phyloP scores from a whole-genome alignment of 1,140 invertebrate species.

The Drosophila lini region DNA sequence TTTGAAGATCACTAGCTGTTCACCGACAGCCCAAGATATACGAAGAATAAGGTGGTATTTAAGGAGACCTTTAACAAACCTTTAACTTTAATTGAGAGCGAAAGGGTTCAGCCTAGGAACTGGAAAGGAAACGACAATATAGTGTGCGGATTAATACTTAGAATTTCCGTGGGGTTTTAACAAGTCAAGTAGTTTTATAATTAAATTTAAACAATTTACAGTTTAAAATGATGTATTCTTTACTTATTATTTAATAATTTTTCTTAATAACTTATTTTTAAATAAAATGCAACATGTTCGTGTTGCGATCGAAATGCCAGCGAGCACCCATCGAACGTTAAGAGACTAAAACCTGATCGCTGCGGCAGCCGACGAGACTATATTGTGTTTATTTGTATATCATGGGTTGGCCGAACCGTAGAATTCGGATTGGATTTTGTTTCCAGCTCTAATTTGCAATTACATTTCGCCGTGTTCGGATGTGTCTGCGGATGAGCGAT shows the following conservation, averaged over 20 bases:
- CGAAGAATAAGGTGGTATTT: background rate
- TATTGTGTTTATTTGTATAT: background rate
- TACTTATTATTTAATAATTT: background rate
- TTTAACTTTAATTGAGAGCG: background rate
- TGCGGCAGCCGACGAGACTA: background rate
- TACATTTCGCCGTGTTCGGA: conserved; percentile 40
- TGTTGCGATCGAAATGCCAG: background rate
- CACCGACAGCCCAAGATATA: background rate
- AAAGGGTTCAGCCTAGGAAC: background rate
- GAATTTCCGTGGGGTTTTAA: background rate
- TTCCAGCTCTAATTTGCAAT: conserved; percentile 26
- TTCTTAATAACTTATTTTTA: too few relatives aligned
- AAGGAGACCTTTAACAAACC: background rate
- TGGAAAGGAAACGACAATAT: background rate
- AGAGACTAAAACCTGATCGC: background rate
- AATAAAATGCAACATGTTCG: background rate
- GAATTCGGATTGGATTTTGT: conserved; percentile 15
- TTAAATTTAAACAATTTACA: background rate
- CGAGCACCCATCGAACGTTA: background rate
- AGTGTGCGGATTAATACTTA: background rate
- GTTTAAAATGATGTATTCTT: background rate
- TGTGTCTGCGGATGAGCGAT: conserved; percentile 36
- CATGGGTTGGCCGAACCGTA: background rate
- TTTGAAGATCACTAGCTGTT: background rate
- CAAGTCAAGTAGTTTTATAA: background rate